These are phyloP conservation scores for Achatina immaculata DNA, from an alignment of 1,140 invertebrate species.

Conservation along the genomic window DNA sequence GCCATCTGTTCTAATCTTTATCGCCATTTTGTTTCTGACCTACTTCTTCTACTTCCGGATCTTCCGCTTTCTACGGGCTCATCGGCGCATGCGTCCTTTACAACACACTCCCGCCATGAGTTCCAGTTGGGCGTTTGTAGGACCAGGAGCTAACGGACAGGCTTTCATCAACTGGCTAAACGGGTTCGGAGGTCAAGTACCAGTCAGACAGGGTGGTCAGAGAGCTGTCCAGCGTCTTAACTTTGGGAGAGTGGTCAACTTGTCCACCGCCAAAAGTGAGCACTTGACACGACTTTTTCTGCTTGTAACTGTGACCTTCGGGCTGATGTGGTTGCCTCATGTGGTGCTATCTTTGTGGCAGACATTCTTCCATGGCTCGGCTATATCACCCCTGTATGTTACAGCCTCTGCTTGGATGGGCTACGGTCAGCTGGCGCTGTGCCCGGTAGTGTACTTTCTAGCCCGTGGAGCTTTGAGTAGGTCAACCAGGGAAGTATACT, in stretches of 20 bases:
- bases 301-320: conserved; percentile 50
- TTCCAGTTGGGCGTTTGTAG: conserved; percentile 64
- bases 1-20: conserved; percentile 58
- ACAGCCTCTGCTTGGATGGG: conserved; percentile 55
- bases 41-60: conserved; percentile 62
- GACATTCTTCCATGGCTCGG: conserved; percentile 46
- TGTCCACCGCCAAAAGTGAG: conserved; percentile 55
- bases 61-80: conserved; percentile 59
- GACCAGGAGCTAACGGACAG: conserved; percentile 60
- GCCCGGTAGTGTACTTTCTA: conserved; percentile 55
- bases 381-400: conserved; percentile 44
- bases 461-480: conserved; percentile 34
- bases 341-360: conserved; percentile 54
- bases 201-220: conserved; percentile 34
- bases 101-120: conserved; percentile 57
- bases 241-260: conserved; percentile 55
- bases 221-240: conserved; percentile 40
- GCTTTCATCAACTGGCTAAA: conserved; percentile 63
- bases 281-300: conserved; percentile 62
- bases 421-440: conserved; percentile 57
- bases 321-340: conserved; percentile 57
- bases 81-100: conserved; percentile 62
- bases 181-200: conserved; percentile 50
- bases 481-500: conserved; percentile 28
- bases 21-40: conserved; percentile 54